These are phyloP conservation scores for Melitaea athalia DNA, from an alignment of 2,888 invertebrate species.

Conservation along the genomic window DNA sequence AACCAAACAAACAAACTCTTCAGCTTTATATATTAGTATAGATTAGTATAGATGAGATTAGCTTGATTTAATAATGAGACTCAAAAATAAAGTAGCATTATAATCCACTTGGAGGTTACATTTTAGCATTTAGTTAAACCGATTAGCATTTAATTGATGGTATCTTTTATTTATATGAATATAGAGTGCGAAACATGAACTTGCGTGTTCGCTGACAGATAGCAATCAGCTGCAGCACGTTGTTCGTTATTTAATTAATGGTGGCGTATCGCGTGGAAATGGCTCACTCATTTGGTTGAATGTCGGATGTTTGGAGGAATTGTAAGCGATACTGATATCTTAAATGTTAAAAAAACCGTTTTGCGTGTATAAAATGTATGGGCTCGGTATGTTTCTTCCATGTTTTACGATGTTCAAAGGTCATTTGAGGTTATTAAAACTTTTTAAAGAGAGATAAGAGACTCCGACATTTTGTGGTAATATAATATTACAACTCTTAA, in stretches of 20 bases:
- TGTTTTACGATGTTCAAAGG: background rate
- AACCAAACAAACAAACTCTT: too few species aligned
- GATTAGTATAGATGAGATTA: too few species aligned
- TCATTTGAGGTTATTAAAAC: background rate
- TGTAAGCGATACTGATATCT: slow-evolving; percentile 72
- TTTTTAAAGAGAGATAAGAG: background rate
- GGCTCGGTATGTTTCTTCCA: background rate
- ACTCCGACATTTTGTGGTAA: background rate
- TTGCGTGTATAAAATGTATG: background rate
- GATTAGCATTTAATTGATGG: slow-evolving; percentile 6
- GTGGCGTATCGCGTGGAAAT: slow-evolving; percentile 70
- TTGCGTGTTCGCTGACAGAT: slow-evolving; percentile 74
- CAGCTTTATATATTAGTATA: too few species aligned
- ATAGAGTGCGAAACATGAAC: slow-evolving; percentile 50
- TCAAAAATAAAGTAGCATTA: too few species aligned
- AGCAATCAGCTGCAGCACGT: slow-evolving; percentile 60
- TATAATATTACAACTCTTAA: background rate
- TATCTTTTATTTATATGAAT: slow-evolving; percentile 12
- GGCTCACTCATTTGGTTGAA: slow-evolving; percentile 68
- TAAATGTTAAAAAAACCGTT: slow-evolving; percentile 62
- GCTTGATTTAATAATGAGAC: too few species aligned
- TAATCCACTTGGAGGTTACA: background rate
- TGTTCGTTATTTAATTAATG: slow-evolving; percentile 75
- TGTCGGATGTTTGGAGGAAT: slow-evolving; percentile 76
- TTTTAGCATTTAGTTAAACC: background rate